A percentile compares a stretch with the other conserved stretches of the same genome.
Conservation (phyloP, 2,888 invertebrate species). For the Coleophora deauratella region DNA sequence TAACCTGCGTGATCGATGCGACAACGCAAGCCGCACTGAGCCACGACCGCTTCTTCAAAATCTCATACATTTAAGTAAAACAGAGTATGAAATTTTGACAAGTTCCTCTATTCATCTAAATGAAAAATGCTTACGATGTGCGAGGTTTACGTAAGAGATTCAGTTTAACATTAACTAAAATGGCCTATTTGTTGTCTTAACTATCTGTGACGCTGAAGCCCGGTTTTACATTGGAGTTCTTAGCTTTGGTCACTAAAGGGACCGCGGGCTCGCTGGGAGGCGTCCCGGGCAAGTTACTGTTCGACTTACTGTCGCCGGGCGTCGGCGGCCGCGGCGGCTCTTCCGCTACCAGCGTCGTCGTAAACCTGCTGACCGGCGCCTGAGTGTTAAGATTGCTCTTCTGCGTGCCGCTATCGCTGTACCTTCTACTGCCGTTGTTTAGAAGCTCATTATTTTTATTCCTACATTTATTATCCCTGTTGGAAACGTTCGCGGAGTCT, state of each 20-base stretch:
- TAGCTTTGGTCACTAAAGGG: constrained; percentile 53
- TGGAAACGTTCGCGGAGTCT: constrained; percentile 41
- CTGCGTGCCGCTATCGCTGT: constrained; percentile 55
- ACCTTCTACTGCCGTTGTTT: constrained; percentile 53
- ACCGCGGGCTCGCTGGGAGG: constrained; percentile 17
- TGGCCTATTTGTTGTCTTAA: constrained; percentile 11
- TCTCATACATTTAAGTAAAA: too few relatives aligned
- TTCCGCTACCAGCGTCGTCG: constrained; percentile 55
- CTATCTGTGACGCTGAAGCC: constrained; percentile 48
- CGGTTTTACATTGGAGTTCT: constrained; percentile 40
- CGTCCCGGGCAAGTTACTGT: constrained; percentile 24
- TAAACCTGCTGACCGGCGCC: constrained; percentile 50
- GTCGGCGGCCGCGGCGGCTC: constrained; percentile 36
- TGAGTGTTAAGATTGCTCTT: constrained; percentile 33
- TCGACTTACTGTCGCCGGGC: constrained; percentile 34
- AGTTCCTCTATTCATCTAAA: too few relatives aligned
- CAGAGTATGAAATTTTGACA: too few relatives aligned
- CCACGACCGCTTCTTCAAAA: too few relatives aligned
- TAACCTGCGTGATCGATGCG: too few relatives aligned
- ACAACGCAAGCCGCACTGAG: too few relatives aligned
- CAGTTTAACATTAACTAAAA: too few relatives aligned
- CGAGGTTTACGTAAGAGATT: too few relatives aligned
- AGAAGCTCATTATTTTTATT: constrained; percentile 39
- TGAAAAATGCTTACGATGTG: too few relatives aligned
- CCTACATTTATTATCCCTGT: constrained; percentile 36